Conservation (phyloP, 2,797 vertebrate species). For the Periparus ater region DNA sequence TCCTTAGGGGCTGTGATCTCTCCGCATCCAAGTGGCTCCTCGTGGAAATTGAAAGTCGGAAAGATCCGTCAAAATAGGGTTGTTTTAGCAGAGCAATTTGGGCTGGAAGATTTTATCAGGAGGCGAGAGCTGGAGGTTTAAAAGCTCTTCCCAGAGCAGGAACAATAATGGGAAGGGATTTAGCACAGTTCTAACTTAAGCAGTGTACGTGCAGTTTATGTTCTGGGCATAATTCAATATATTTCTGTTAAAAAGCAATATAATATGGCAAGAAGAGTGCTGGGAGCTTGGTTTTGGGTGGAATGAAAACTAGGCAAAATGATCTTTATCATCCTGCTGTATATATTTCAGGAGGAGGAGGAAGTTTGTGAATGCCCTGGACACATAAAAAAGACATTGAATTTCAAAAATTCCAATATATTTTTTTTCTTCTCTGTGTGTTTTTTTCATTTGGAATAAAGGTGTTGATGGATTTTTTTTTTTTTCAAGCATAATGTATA, state of each 20-base stretch:
- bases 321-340: background rate
- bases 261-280: background rate
- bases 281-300: background rate
- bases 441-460: background rate
- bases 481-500: background rate
- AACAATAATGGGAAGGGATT: background rate
- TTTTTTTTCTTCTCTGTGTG: fast-evolving
- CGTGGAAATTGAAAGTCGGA: fast-evolving
- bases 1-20: background rate
- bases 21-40: background rate
- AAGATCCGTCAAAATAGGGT: background rate
- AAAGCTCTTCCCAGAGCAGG: background rate
- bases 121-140: background rate
- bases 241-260: background rate
- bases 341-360: background rate
- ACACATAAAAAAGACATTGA: background rate
- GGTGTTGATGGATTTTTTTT: background rate
- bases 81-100: background rate
- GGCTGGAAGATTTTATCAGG: background rate
- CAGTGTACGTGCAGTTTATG: background rate
- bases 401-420: background rate
- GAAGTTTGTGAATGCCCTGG: background rate
- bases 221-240: background rate
- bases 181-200: background rate
- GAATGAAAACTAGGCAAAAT: background rate